These are phyloP conservation scores for Tiliacea aurago DNA, from an alignment of 2,888 invertebrate genomes.

Conservation along the genomic window DNA sequence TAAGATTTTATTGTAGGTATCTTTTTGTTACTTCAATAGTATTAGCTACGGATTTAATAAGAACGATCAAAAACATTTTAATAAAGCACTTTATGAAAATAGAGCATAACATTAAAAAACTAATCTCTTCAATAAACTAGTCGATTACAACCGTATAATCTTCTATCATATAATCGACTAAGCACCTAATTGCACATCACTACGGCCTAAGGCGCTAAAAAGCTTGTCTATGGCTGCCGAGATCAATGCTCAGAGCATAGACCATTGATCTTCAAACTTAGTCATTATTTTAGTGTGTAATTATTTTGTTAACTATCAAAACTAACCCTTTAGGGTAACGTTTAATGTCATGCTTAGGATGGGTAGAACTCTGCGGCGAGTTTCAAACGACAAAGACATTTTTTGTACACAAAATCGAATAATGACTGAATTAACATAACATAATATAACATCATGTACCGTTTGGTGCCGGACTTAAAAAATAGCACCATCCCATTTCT, in stretches of 20 bases:
- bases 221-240: conserved; percentile 35
- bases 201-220: conserved; percentile 57
- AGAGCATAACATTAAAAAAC: background rate
- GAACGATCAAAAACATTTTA: background rate
- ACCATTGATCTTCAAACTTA: conserved; percentile 37
- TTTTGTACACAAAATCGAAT: background rate
- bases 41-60: background rate
- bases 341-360: background rate
- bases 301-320: conserved; percentile 31
- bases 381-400: background rate
- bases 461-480: too few relatives aligned
- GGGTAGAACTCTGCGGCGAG: too few relatives aligned
- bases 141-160: conserved; percentile 24
- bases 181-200: conserved; percentile 51
- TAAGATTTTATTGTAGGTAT: background rate
- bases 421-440: background rate
- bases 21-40: background rate
- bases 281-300: conserved; percentile 29
- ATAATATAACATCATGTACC: too few relatives aligned
- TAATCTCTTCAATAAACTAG: conserved; percentile 28
- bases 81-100: background rate
- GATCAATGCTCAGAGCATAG: conserved; percentile 46
- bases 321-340: conserved; percentile 2
- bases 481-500: too few relatives aligned
- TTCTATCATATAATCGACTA: conserved; percentile 41